Evolutionary conservation across 2,888 invertebrate species (phyloP), one percentile per base, ranked within the genome.

Genomic region (Phaedon cochleariae): DNA sequence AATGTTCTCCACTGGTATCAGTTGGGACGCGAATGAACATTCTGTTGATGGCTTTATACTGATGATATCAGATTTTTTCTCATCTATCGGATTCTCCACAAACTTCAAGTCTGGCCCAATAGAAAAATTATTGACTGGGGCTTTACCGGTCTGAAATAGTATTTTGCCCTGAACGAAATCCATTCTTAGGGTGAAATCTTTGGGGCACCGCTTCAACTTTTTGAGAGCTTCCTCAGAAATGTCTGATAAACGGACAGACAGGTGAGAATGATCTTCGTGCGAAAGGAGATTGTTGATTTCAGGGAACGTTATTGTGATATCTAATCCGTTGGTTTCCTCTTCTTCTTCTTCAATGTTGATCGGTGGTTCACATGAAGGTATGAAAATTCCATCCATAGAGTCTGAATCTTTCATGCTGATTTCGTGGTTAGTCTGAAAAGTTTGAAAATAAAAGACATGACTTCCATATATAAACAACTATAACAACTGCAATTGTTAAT

Each of bases 321-420:
- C 74, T 20, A 73, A 58, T 15, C 71, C 72, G 10, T 70, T 70
- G n/a, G 65, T 65, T 57, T 74, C 73, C 26, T 26, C 26, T 1
- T 71, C 72, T 10, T 71, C 69, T 46, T 73, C 73, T n/a, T 71
- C 69, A 17, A 65, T 68, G 37, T 70, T 64, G 31, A 49, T 54
- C 7, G 67, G 70, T 5, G 74, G 73, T 53, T 68, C 71, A 12
- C 67, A 72, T 7, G 72, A 67, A 5, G 74, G 73, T 34, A 74
- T 73, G 58, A 74, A 74, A 45, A 74, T 59, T n/a, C 74, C 74
- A 18, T 74, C 73, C 70, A 74, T 67, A 0, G 74, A 74, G 41
- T 74, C 74, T n/a, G 66, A 51, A 7, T 69, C 62, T 62, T 70
- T 69, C 48, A 58, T 18, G 7, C 29, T 29, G 21, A 52, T 53